phyloP scores from a whole-genome alignment of 2,113 vertebrate genomes.

The Columba janthina region DNA sequence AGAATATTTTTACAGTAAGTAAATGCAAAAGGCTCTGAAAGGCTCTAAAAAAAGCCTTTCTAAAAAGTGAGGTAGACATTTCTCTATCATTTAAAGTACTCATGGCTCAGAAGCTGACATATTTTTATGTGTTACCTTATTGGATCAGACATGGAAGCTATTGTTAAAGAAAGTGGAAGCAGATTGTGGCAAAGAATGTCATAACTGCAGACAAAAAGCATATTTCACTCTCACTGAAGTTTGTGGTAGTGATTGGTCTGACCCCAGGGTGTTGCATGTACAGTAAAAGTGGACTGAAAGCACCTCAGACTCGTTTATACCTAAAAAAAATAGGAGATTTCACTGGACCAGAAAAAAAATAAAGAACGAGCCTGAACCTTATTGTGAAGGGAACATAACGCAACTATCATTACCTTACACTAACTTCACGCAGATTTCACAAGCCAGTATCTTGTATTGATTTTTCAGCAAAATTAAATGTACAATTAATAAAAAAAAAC shows the following conservation, averaged over 20 bases:
- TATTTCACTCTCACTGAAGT: neutral
- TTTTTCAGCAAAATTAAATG: slow-evolving; percentile 19
- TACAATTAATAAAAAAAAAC: neutral
- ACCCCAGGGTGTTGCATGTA: neutral
- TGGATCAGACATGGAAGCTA: neutral
- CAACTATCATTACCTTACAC: neutral
- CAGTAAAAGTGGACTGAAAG: neutral
- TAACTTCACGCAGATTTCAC: neutral
- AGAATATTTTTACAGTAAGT: neutral
- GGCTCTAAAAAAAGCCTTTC: neutral
- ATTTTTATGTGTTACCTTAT: slow-evolving; percentile 15
- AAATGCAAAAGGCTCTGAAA: neutral
- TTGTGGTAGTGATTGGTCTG: neutral
- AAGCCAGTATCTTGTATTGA: neutral
- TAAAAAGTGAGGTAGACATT: neutral
- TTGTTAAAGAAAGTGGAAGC: slow-evolving; percentile 30
- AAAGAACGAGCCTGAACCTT: neutral
- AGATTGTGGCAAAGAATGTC: slow-evolving; percentile 13
- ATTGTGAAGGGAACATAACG: neutral
- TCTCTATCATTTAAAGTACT: slow-evolving; percentile 6
- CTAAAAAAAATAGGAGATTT: neutral
- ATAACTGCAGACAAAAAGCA: neutral
- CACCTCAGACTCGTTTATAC: neutral
- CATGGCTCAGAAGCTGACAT: neutral
- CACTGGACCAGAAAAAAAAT: neutral